Evolutionary conservation across 2,113 vertebrate species (phyloP), one percentile per base, ranked within the genome.

Genomic region (Perca schrenkii): DNA sequence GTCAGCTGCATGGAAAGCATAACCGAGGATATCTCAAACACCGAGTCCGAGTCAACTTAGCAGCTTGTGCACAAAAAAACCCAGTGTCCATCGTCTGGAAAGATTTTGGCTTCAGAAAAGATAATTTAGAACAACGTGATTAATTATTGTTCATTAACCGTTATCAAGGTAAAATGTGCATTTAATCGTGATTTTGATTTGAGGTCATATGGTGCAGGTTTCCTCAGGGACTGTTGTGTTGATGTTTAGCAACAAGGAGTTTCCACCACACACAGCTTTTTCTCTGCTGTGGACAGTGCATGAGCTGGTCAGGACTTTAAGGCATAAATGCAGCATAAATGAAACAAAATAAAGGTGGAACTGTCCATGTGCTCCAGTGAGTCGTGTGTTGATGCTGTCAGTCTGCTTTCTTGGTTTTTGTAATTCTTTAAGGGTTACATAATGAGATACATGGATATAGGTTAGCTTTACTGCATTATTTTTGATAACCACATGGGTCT

Each of bases 241-340:
- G 8, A 25, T 67, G 73, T 68, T 69, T 17, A 74, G 56, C 50
- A 54, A 40, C 75, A 25, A 80, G 66, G 17, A 74, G 46, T 21
- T 25, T 74, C 1, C 15, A 49, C 47, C 31, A 34, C 31, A 52
- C 40, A 54, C 71, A 71, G 16, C 22, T 2, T 25, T 28, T 6
- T 25, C 31, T 57, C n/a, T 13, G 65, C 47, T 21, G 50, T 16
- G 68, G 53, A 57, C 69, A 11, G 14, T 40, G 58, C 71, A n/a
- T 15, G 17, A 31, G 8, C 13, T 1, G 16, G 8, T 3, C 22
- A 10, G 46, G 65, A 50, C 67, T 40, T 34, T 36, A n/a, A 56
- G 19, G 8, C 8, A 40, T 10, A 36, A 69, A 10, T 53, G 47
- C 13, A 16, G 28, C 40, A 53, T 63, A 36, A 69, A 10, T 53